Percentiles rank a stretch among this genome's conserved stretches.
These are phyloP conservation scores for Sciaenops ocellatus DNA, from an alignment of 2,797 vertebrate genomes.

Conservation along the genomic window DNA sequence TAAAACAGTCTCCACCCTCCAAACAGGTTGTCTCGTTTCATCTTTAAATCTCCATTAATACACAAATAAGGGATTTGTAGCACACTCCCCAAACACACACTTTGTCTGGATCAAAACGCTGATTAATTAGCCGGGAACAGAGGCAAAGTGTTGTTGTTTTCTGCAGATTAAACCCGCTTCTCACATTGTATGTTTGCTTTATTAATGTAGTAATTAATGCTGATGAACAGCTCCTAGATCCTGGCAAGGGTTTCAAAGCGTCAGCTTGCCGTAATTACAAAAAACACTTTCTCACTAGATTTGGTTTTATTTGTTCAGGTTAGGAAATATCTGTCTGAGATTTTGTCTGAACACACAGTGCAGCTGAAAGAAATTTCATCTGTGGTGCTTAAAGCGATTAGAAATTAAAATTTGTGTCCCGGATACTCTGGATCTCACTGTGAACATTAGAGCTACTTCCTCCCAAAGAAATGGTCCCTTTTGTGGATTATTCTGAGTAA, in stretches of 20 bases:
- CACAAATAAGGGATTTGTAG: conserved; percentile 79
- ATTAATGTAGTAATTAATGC: conserved; percentile 62
- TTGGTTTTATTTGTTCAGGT: conserved; percentile 12
- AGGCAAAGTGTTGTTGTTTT: conserved; percentile 59
- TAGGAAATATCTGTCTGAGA: background rate
- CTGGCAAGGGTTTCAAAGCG: conserved; percentile 9
- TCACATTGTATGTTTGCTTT: conserved; percentile 29
- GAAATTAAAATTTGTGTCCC: background rate
- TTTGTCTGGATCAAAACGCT: conserved; percentile 21
- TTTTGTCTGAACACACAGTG: background rate
- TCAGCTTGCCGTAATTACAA: conserved; percentile 18
- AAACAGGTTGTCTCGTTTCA: conserved; percentile 77
- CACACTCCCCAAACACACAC: conserved; percentile 65
- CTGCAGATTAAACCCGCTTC: conserved; percentile 61
- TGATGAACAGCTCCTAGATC: conserved; percentile 36
- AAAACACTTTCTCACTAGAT: conserved; percentile 30
- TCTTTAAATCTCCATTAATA: conserved; percentile 81
- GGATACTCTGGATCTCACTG: background rate
- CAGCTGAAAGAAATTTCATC: background rate
- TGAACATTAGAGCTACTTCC: background rate
- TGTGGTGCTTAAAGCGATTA: conserved; percentile 12
- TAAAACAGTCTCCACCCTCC: conserved; percentile 67
- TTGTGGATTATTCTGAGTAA: background rate
- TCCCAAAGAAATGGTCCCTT: background rate
- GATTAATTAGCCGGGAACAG: conserved; percentile 67